Evolutionary conservation across 1,140 invertebrate genomes (phyloP), one percentile per base, ranked within the genome.

Genomic region (Nylanderia fulva): DNA sequence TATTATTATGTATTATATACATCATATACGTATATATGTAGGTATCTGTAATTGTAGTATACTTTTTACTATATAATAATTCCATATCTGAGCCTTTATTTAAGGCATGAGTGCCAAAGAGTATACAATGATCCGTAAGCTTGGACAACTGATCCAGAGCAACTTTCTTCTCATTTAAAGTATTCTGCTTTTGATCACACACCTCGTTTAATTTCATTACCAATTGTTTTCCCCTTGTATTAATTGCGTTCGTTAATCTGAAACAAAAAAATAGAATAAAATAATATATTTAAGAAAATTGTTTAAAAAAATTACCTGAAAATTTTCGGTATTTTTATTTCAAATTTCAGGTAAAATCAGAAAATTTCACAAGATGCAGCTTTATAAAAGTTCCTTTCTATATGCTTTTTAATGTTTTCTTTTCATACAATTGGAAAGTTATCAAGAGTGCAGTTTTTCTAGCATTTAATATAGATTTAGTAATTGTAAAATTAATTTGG

Each of bases 121-220:
- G 96, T 60, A 98, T 97, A 93, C 97, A 98, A 95, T 98, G 97
- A 95, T 98, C 97, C 13, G 97, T 98, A 91, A 98, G 96, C 91
- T 96, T 96, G 5, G 97, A 97, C 5, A 98, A 95, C 89, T 97
- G 96, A 91, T 97, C 96, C 27, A 98, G 93, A 72, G 97, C 97
- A 69, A 96, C 95, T 94, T 98, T 98, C 94, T 98, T 98, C 92
- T 98, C 97, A 87, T 96, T 96, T 24, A 98, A 94, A 42, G 97
- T 97, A 91, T 97, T 97, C 91, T 98, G 97, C 92, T 98, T 98
- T 82, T 96, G 96, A 93, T 98, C 97, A 91, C 98, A 98, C 18
- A 98, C 96, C 94, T 98, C 97, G 92, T 97, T 97, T 27, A 98
- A 94, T 54, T 97, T 96, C 92, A 97, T 95, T 33, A 98, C 96